Percentiles rank a stretch among this genome's conserved stretches.
Evolutionary conservation across 1,140 invertebrate genomes (phyloP).

Genomic region (Acyrthosiphon pisum): DNA sequence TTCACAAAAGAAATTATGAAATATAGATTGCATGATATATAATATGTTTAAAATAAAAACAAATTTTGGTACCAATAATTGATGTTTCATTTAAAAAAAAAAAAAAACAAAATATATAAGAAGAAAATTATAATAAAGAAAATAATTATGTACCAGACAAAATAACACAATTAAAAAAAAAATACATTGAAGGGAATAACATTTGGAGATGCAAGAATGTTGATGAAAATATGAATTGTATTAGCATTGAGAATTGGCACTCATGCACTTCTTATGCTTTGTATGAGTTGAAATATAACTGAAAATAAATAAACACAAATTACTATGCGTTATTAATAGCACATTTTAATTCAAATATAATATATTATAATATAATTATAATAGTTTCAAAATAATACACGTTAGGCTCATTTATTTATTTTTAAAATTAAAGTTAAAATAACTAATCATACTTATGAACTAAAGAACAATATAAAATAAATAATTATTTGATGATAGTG

Average conservation of each 20-base stretch:
- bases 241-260: neutral
- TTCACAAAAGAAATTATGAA: constrained; percentile 7
- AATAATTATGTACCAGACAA: constrained; percentile 17
- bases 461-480: neutral
- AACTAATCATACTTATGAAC: too few relatives aligned
- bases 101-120: neutral
- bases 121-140: neutral
- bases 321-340: neutral
- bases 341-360: neutral
- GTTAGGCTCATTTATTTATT: too few relatives aligned
- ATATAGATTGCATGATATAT: neutral
- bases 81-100: neutral
- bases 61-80: neutral
- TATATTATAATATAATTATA: neutral
- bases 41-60: neutral
- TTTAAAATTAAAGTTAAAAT: too few relatives aligned
- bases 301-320: constrained; percentile 26
- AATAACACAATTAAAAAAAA: constrained; percentile 4
- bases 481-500: neutral
- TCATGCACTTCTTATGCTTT: constrained; percentile 50
- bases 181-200: neutral
- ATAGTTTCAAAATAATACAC: neutral
- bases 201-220: constrained; percentile 56
- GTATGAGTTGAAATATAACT: constrained; percentile 51
- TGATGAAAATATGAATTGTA: neutral